These are phyloP conservation scores for Unio pictorum DNA, from an alignment of 2,888 invertebrate genomes.

Conservation along the genomic window DNA sequence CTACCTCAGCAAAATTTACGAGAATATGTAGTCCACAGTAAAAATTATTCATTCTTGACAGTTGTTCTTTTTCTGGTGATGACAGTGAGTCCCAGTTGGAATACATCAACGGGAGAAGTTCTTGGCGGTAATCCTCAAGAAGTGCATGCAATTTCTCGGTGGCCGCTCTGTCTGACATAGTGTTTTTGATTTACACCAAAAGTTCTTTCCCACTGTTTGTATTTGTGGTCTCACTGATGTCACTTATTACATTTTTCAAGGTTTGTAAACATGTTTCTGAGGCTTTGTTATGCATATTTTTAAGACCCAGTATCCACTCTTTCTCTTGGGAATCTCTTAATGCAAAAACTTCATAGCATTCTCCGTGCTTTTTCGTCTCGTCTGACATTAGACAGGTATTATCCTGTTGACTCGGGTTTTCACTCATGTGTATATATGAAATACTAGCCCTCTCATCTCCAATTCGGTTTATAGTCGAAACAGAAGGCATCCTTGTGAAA, in stretches of 20 bases:
- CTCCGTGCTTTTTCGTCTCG: constrained; percentile 17
- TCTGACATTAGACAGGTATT: constrained; percentile 16
- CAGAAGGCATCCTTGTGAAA: constrained; percentile 10
- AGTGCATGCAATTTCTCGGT: constrained; percentile 17
- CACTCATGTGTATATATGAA: constrained; percentile 12
- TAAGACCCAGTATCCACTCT: constrained; percentile 17
- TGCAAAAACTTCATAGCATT: constrained; percentile 16
- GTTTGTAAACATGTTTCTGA: constrained; percentile 8
- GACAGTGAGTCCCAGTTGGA: constrained; percentile 15
- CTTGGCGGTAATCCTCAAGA: constrained; percentile 13
- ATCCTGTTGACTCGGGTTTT: constrained; percentile 2
- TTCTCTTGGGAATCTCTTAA: constrained; percentile 12
- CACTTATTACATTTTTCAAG: constrained; percentile 7
- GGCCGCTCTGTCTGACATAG: constrained; percentile 25
- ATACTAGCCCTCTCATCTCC: constrained; percentile 16
- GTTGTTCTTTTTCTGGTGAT: too few relatives aligned
- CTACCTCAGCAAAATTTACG: constrained; percentile 21
- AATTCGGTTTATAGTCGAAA: constrained; percentile 20
- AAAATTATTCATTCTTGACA: constrained; percentile 19
- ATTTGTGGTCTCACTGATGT: constrained; percentile 13
- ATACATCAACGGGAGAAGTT: constrained; percentile 10
- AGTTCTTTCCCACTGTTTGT: constrained; percentile 4
- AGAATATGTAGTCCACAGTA: constrained; percentile 21
- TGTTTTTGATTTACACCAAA: constrained; percentile 14
- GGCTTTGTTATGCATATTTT: constrained; percentile 16